Evolutionary conservation across 1,140 invertebrate species (phyloP), one percentile per base, ranked within the genome.

Genomic region (Tyrophagus putrescentiae): DNA sequence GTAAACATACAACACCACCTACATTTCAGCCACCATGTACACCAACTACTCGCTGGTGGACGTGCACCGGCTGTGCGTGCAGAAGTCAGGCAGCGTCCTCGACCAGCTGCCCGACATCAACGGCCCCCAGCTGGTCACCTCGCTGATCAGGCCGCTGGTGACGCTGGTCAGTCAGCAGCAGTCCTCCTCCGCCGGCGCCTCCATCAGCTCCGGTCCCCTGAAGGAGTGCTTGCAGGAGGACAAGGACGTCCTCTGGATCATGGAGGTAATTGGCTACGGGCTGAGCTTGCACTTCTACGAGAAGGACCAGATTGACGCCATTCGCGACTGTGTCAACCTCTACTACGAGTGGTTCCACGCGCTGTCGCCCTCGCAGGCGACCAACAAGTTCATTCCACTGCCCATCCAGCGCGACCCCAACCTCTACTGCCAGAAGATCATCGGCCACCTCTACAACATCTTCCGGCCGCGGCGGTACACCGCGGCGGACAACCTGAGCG

Each of bases 311-410:
- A 87, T 93, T 71, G 91, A 96, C 65, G 87, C 87, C 0, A 84
- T 97, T 39, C 82, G 90, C 64, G 92, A 96, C 72, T 97, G 92
- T 73, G 91, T 96, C 7, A 88, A 87, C 72, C 84, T 97, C 25
- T 97, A 96, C 70, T 96, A 90, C 72, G 91, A 96, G 68, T 98
- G 93, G 93, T 72, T 98, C 28, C 84, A 84, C 0, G 85, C 89
- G 0, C 74, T 94, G 52, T 79, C 92, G 65, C 83, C 87, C 1
- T 85, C 87, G 1, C 85, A 72, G 58, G 54, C 68, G 5, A 69
- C 69, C 66, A 44, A 39, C 29, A 60, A 65, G 60, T 81, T 82
- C 65, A 84, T 95, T 21, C 91, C 92, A 0, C 80, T 80, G 67
- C 87, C 85, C 1, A 82, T 98, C 13, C 75, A 81, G 34, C 84